phyloP scores from a whole-genome alignment of 2,888 invertebrate genomes.

The Beris morrisii region DNA sequence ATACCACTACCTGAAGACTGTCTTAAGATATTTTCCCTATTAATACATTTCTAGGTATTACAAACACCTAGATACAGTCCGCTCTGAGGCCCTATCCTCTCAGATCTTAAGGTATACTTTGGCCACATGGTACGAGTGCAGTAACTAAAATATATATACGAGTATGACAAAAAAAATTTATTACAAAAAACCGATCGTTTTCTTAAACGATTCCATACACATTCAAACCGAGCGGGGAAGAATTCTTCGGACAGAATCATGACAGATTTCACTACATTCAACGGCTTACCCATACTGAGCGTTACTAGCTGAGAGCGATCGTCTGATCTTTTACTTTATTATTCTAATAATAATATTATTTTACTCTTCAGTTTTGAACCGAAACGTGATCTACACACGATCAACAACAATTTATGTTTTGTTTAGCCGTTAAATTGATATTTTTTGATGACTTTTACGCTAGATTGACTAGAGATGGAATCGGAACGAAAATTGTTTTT shows the following conservation, averaged over 20 bases:
- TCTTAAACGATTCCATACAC: constrained; percentile 24
- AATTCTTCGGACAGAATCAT: constrained; percentile 1
- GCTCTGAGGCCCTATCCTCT: constrained; percentile 16
- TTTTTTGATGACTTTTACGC: no score
- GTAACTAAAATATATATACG: no score
- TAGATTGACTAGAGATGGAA: no score
- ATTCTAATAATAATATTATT: not conserved
- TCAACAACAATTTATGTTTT: no score
- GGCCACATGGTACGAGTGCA: not conserved
- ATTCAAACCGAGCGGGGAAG: not conserved
- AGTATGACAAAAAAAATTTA: constrained; percentile 15
- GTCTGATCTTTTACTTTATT: not conserved
- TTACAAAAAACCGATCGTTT: constrained; percentile 12
- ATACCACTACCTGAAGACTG: not conserved
- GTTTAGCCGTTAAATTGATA: no score
- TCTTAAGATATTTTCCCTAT: not conserved
- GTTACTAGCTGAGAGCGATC: not conserved
- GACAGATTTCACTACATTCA: not conserved
- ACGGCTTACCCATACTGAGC: not conserved
- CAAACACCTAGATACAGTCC: not conserved
- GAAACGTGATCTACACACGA: not conserved
- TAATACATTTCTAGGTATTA: no score
- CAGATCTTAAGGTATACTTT: constrained; percentile 6
- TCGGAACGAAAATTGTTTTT: no score
- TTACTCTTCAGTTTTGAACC: not conserved